Base-by-base conservation (phyloP, 2,113 vertebrate species). In the Syngnathus typhle region DNA sequence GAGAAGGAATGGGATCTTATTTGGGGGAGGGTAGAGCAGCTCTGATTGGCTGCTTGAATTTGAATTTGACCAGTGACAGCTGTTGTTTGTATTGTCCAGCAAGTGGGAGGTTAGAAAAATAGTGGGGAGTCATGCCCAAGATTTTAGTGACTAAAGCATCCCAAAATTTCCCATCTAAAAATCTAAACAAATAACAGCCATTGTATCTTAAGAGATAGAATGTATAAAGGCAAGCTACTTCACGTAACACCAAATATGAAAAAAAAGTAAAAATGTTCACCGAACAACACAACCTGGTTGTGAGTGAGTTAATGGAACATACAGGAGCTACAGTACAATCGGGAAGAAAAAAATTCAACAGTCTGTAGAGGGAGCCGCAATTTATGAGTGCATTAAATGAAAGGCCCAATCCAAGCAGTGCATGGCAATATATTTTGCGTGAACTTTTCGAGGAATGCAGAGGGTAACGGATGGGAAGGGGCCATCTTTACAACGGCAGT, bases 381-480 rank as follows among this genome's bases (percentile, higher is more conserved):
- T 61, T 75, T 78, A 63, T 68, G 60, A 67, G 38, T 61, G 67
- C 76, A 71, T 81, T 64, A 78, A 73, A 78, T 73, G 60, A 77
- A 77, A 78, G 55, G 4, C 37, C 69, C 61, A 69, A 54, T 58
- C 61, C 49, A 55, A 75, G 39, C 60, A 64, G 49, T 64, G 68
- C 54, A 64, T 4, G 72, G 71, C 64, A 63, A 64, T 79, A 67
- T 68, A 76, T 73, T 80, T 63, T 64, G 60, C 66, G 68, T 80
- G 78, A 87, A 81, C 82, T 72, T 85, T 86, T 84, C 69, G 82
- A 72, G 63, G 71, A 69, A 75, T 81, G 68, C 72, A 67, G 65
- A 67, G 71, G 66, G 56, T 82, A 82, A 87, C 75, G 64, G 67
- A 79, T 78, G 70, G 52, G 74, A 80, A 76, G 71, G 66, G 66